Evolutionary conservation across 2,113 vertebrate species (phyloP), one percentile per base, ranked within the genome.

Genomic region (Lichenostomus cassidix): DNA sequence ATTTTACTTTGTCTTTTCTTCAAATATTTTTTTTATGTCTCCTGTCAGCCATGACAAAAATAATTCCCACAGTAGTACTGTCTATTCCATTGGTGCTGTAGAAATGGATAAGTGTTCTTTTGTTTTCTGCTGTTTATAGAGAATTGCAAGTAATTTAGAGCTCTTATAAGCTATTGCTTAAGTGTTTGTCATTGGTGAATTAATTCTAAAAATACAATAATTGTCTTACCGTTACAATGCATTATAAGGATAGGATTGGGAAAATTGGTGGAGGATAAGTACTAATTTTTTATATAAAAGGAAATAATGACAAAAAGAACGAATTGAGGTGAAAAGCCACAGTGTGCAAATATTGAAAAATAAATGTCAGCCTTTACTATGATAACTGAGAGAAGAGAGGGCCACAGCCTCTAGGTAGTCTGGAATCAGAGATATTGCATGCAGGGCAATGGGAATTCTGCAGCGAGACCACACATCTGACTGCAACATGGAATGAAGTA

Each of bases 1-100:
- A 79, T 81, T 81, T 75, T 67, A 63, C 53, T 76, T 93, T 80
- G 10, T 41, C 20, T 37, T 88, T 85, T 14, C 63, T 80, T 86
- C n/a, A 62, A 70, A 53, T 79, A 75, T n/a, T 15, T 64, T 64
- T 91, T 41, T 78, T 11, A 56, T 92, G 24, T 46, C 21, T 91
- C 18, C 46, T 69, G 22, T 81, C 62, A 84, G 23, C 29, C 77
- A 47, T 47, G 74, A 87, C 12, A 94, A 75, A 39, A n/a, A n/a
- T 44, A 78, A 41, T 63, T 81, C 28, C 64, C 47, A 55, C 16
- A 59, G 56, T 35, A 74, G 33, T 46, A 65, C 20, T 46, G n/a
- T 56, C 77, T 78, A 64, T 11, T 37, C 2, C 46, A 29, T 15
- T 42, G 33, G 29, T 46, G 29, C 39, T 89, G 5, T 70, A 55